Evolutionary conservation across 2,797 vertebrate genomes (phyloP).

Genomic region (Brotogeris chrysoptera): DNA sequence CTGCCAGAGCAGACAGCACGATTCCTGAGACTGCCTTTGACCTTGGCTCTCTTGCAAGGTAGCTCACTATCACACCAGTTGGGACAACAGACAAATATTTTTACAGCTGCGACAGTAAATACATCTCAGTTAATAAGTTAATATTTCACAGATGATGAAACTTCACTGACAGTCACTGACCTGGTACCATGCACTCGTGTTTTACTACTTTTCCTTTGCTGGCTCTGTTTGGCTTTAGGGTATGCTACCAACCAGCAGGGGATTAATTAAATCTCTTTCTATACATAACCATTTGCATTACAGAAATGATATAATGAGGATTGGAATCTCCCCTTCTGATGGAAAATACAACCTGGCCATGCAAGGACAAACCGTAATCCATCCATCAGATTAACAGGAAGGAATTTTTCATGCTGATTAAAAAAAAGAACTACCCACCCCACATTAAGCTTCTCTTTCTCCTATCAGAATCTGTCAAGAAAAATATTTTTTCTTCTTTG

Average conservation of each 20-base stretch:
- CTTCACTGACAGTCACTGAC: slow-evolving; percentile 49
- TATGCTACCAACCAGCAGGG: slow-evolving; percentile 57
- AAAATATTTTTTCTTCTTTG: slow-evolving; percentile 48
- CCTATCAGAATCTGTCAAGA: slow-evolving; percentile 35
- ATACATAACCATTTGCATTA: slow-evolving; percentile 64
- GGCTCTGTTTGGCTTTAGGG: slow-evolving; percentile 59
- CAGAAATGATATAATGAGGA: slow-evolving; percentile 56
- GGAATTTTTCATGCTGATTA: slow-evolving; percentile 50
- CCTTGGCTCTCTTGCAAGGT: slow-evolving; percentile 35
- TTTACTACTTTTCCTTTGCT: slow-evolving; percentile 39
- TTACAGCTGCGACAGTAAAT: slow-evolving; percentile 46
- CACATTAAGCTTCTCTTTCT: slow-evolving; percentile 25
- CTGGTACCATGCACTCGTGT: slow-evolving; percentile 7
- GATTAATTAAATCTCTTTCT: slow-evolving; percentile 67
- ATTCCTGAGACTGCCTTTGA: slow-evolving; percentile 34
- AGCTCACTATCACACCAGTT: background rate
- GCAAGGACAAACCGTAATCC: slow-evolving; percentile 59
- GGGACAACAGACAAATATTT: slow-evolving; percentile 62
- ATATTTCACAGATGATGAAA: slow-evolving; percentile 67
- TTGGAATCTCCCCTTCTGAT: slow-evolving; percentile 50
- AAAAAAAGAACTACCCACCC: background rate
- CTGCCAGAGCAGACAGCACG: slow-evolving; percentile 29
- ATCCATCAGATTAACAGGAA: slow-evolving; percentile 59
- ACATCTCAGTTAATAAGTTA: slow-evolving; percentile 59
- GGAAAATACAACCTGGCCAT: slow-evolving; percentile 43